Evolutionary conservation across 2,113 vertebrate genomes (phyloP).

Genomic region (Natator depressus): DNA sequence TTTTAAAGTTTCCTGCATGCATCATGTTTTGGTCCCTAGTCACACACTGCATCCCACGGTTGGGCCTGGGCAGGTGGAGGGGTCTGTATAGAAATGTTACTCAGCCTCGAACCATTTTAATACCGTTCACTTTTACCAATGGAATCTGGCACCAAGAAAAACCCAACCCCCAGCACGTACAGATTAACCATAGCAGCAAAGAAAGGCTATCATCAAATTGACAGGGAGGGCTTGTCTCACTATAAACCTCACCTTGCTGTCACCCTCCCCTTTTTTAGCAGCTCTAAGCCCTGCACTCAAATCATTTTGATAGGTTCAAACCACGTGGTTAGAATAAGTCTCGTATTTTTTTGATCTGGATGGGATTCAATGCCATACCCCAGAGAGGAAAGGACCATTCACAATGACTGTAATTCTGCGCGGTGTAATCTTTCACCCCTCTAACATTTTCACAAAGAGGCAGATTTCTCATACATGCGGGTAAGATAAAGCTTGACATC

Average conservation of each 20-base stretch:
- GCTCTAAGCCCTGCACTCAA: background rate
- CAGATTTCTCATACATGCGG: conserved; percentile 36
- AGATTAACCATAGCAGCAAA: background rate
- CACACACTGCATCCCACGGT: background rate
- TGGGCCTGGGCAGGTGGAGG: background rate
- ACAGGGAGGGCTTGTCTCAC: background rate
- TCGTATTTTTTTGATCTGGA: background rate
- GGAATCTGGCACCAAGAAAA: background rate
- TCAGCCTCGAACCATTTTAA: fast-evolving
- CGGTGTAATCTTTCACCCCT: background rate
- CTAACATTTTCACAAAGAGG: background rate
- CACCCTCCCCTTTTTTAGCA: background rate
- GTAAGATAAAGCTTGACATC: background rate
- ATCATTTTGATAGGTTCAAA: fast-evolving
- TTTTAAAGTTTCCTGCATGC: background rate
- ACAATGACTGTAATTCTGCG: conserved; percentile 22
- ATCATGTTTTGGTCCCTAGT: background rate
- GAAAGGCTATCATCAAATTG: background rate
- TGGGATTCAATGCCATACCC: background rate
- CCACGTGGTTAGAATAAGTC: fast-evolving
- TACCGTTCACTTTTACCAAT: background rate
- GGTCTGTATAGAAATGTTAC: background rate
- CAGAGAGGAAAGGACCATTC: conserved; percentile 38
- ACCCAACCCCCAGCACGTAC: fast-evolving
- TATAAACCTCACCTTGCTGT: background rate